Evolutionary conservation across 2,797 vertebrate species (phyloP), one percentile per base, ranked within the genome.

Genomic region (Scolopax rusticola): DNA sequence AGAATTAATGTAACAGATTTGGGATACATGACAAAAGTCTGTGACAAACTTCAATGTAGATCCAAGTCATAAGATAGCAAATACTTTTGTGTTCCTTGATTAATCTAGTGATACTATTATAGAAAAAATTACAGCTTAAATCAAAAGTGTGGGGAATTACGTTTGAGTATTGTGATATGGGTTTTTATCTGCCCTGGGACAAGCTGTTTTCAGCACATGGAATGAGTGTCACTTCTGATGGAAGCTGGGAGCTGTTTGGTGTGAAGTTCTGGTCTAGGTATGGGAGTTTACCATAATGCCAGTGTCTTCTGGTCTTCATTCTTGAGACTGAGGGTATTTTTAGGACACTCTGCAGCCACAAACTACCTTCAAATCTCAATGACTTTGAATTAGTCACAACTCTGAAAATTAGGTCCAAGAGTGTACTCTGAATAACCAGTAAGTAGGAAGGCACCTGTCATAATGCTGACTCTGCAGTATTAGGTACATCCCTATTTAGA

Each of bases 121-220:
- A 64, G 68, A 38, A 57, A 30, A 43, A 36, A 41, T 15, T n/a
- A 9, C 43, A 45, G 12, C 28, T 74, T 79, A 67, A 85, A 70
- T 83, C 17, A 40, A 30, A 91, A 70, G 36, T 17, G 11, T 76
- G 60, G 16, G 41, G 70, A 76, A 14, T 57, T 43, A 64, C 73
- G 23, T 70, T 57, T 63, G 64, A 63, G 36, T 60, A 32, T 38
- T 60, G 51, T 36, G n/a, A 19, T 70, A 60, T 54, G 21, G 1
- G 4, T 8, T 51, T 91, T 70, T 41, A 32, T 36, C 40, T 67
- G 43, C 7, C 8, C 47, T 73, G 67, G 51, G 56, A 12, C 5
- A 16, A 54, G 27, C 33, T 69, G 4, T 7, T 16, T 57, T 78
- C 4, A 3, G 90, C 30, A 11, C 0, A 0, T 64, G 56, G 30